A percentile compares a stretch with the other conserved stretches of the same genome.
Evolutionary conservation across 2,888 invertebrate genomes (phyloP).

Genomic region (Boloria euphrosyne): DNA sequence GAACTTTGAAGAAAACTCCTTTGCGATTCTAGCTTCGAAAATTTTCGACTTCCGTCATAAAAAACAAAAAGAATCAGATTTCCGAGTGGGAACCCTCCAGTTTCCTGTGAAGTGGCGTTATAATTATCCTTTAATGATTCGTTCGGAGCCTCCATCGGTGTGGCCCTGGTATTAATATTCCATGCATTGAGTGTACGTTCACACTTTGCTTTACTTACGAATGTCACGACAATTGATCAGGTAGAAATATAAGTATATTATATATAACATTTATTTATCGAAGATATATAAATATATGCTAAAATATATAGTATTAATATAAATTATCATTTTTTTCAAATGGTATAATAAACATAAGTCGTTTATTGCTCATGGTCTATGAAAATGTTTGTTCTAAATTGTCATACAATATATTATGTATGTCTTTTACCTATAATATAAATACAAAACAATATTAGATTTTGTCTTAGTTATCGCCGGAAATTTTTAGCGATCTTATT

Average conservation of each 20-base stretch:
- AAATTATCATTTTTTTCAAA: too few species aligned
- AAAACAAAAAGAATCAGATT: slow-evolving; percentile 73
- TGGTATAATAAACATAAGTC: too few species aligned
- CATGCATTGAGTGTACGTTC: slow-evolving; percentile 59
- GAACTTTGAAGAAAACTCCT: slow-evolving; percentile 33
- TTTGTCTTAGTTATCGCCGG: too few species aligned
- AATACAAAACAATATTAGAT: neutral
- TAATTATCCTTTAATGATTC: slow-evolving; percentile 79
- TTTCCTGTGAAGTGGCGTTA: slow-evolving; percentile 71
- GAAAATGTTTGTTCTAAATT: too few species aligned
- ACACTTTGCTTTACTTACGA: slow-evolving; percentile 23
- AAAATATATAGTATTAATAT: too few species aligned
- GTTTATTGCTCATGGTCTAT: too few species aligned
- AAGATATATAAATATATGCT: too few species aligned
- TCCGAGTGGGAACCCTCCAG: slow-evolving; percentile 70
- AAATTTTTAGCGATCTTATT: slow-evolving; percentile 33
- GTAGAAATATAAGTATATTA: neutral
- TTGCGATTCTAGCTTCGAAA: slow-evolving; percentile 53
- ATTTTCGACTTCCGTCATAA: slow-evolving; percentile 56
- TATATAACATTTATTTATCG: too few species aligned
- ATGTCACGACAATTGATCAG: neutral
- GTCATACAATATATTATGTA: neutral
- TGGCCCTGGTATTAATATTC: slow-evolving; percentile 67
- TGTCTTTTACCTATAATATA: neutral
- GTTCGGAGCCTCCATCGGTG: slow-evolving; percentile 69